Conservation (phyloP, 2,113 vertebrate species). For the Protobothrops flavoviridis region DNA sequence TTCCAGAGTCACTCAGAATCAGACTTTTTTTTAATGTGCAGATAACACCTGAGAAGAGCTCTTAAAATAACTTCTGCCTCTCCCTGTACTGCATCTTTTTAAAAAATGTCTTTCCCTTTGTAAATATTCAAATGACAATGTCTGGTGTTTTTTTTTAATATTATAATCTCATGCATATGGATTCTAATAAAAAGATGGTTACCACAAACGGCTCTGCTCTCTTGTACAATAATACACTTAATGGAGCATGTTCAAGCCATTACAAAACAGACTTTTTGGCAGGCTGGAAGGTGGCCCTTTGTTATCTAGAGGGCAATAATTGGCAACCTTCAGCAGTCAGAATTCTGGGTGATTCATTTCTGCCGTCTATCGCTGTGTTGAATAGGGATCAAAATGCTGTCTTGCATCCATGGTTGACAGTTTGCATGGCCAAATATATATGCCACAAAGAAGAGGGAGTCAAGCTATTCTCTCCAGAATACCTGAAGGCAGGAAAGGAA, state of each 20-base stretch:
- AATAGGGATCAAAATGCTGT: not conserved
- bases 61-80: slow-evolving; percentile 27
- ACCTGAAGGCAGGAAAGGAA: no score
- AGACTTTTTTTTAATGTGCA: slow-evolving; percentile 5
- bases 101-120: not conserved
- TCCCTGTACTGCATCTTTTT: slow-evolving; percentile 8
- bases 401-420: not conserved
- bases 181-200: slow-evolving; percentile 25
- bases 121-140: slow-evolving; percentile 24
- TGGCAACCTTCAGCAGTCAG: not conserved
- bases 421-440: not conserved
- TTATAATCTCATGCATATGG: not conserved
- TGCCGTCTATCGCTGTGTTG: not conserved
- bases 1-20: not conserved
- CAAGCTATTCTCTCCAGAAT: no score
- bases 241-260: not conserved
- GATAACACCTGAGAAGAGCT: slow-evolving; percentile 39
- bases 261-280: not conserved
- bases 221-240: not conserved
- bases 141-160: not conserved
- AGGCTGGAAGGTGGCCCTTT: not conserved
- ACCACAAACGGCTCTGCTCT: not conserved
- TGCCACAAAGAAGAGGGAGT: no score
- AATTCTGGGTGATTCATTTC: not conserved
- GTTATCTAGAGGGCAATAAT: not conserved